Evolutionary conservation across 1,140 invertebrate genomes (phyloP), one percentile per base, ranked within the genome.

Genomic region (Procambarus virginalis): DNA sequence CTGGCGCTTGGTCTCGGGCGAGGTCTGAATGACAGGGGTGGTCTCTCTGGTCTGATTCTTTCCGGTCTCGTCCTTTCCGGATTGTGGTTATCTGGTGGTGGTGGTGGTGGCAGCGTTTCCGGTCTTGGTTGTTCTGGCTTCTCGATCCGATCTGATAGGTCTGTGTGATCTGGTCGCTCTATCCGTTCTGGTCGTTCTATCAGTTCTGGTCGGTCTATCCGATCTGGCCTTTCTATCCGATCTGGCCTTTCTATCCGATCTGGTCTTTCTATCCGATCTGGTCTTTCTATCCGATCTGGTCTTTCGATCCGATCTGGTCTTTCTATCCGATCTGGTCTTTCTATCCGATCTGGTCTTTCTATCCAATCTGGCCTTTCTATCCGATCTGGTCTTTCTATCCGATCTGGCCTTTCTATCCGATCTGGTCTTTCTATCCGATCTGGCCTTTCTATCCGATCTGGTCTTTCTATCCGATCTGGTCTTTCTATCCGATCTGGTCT

Each of bases 1-100:
- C 86, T 73, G 8, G 75, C n/a, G 70, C 49, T 49, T 68, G 86
- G 85, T 79, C 85, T 83, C 48, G 85, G 85, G 20, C 85, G 90
- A 55, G 90, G 85, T 78, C 90, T 87, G 60, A 91, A 88, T 0
- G 75, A 68, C 12, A n/a, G 73, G 45, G 75, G 86, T 34, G 76
- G 86, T 10, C 82, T 82, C 51, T 70, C n/a, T 58, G 22, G 84
- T 60, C n/a, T 64, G 17, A n/a, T 49, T 2, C 77, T 51, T 68
- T 49, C 79, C 58, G 46, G 78, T 45, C 34, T 89, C 58, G 22
- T 86, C 68, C n/a, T 49, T 51, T 60, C 34, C 34, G 10, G 8
- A 9, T 10, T 79, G 14, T 14, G 48, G 77, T 5, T 75, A 12
- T 45, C 84, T 75, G 49, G 64, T 58, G 12, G n/a, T 3, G 4